Percentiles rank a stretch among this genome's conserved stretches.
phyloP scores from a whole-genome alignment of 2,888 invertebrate species.

The Candidula unifasciata region DNA sequence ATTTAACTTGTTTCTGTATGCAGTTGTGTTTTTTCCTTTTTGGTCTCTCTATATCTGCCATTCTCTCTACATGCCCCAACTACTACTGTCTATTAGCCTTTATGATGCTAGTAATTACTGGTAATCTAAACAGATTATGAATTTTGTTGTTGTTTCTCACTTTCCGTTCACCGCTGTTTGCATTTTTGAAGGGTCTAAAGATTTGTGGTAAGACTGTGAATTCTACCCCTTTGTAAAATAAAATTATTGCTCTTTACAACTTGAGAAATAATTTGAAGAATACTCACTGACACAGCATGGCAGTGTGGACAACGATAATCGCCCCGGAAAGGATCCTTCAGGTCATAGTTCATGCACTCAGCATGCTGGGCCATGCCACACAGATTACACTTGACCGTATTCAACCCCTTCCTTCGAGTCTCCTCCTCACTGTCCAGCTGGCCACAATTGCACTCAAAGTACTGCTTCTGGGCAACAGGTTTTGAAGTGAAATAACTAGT shows the following conservation, averaged over 20 bases:
- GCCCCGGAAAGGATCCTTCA: slow-evolving; percentile 72
- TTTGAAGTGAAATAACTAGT: slow-evolving; percentile 23
- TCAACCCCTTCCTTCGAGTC: slow-evolving; percentile 71
- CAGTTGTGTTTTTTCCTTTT: not conserved
- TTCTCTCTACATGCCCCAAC: too few species aligned
- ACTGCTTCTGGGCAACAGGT: slow-evolving; percentile 46
- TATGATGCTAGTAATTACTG: too few species aligned
- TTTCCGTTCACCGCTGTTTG: too few species aligned
- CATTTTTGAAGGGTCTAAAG: too few species aligned
- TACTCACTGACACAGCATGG: slow-evolving; percentile 79
- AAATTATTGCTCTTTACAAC: too few species aligned
- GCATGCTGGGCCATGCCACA: slow-evolving; percentile 84
- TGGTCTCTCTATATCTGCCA: too few species aligned
- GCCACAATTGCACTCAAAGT: slow-evolving; percentile 79
- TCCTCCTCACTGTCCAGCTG: slow-evolving; percentile 52
- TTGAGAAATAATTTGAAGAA: not conserved
- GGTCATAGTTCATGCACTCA: slow-evolving; percentile 81
- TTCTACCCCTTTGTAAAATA: too few species aligned
- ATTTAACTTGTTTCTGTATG: too few species aligned
- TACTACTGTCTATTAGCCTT: too few species aligned
- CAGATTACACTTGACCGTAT: slow-evolving; percentile 80
- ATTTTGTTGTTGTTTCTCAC: too few species aligned
- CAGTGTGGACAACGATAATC: slow-evolving; percentile 84
- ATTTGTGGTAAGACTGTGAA: too few species aligned
- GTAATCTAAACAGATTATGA: too few species aligned